Conservation (phyloP, 2,888 invertebrate genomes). For the Rhimphoctona megacephalus region DNA sequence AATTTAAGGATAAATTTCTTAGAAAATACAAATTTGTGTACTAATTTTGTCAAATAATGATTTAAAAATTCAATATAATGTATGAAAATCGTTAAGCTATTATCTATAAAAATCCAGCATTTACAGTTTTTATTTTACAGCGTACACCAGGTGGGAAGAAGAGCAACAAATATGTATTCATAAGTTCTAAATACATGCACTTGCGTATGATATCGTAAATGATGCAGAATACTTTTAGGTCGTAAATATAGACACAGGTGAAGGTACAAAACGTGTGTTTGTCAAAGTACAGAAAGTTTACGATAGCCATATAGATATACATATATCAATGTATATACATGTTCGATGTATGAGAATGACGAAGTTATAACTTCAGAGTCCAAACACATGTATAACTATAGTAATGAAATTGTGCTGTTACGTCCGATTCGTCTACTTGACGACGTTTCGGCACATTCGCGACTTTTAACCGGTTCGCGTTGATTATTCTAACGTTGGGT, state of each 20-base stretch:
- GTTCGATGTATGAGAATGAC: slow-evolving; percentile 1
- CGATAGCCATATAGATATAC: neutral
- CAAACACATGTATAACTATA: slow-evolving; percentile 25
- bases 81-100: neutral
- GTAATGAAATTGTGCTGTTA: slow-evolving; percentile 71
- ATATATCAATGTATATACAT: neutral
- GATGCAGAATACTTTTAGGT: slow-evolving; percentile 66
- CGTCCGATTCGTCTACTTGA: slow-evolving; percentile 60
- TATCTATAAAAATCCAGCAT: neutral
- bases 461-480: slow-evolving; percentile 15
- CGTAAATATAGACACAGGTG: slow-evolving; percentile 23
- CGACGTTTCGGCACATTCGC: slow-evolving; percentile 69
- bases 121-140: neutral
- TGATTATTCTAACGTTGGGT: slow-evolving; percentile 2
- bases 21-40: neutral
- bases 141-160: neutral
- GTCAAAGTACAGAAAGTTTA: neutral
- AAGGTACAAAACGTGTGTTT: slow-evolving; percentile 1
- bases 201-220: slow-evolving; percentile 58
- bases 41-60: neutral
- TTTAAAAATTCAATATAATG: neutral
- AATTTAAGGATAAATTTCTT: neutral
- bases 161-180: neutral
- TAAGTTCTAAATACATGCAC: slow-evolving; percentile 7
- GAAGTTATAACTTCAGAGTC: neutral